Conservation (phyloP, 2,888 invertebrate genomes). For the Pegoplata infirma region DNA sequence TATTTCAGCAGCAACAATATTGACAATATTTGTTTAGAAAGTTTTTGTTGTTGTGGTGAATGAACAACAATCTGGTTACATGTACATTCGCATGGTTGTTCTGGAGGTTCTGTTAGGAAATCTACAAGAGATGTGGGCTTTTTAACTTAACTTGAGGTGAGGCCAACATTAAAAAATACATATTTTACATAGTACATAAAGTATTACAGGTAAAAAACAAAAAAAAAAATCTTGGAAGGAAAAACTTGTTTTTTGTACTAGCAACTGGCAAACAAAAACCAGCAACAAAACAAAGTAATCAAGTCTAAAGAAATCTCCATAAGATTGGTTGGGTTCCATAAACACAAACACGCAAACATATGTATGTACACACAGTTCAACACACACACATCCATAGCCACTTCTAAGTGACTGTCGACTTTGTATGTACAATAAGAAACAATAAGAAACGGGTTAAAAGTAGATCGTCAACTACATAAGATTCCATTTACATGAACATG, state of each 20-base stretch:
- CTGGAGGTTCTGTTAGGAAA: conserved; percentile 15
- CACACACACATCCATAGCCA: background rate
- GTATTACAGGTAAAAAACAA: background rate
- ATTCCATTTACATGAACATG: conserved; percentile 43
- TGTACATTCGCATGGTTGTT: conserved; percentile 17
- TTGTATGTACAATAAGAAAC: conserved; percentile 10
- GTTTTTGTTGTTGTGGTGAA: conserved; percentile 9
- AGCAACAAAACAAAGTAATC: background rate
- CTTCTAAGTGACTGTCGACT: conserved; percentile 3
- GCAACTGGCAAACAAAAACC: conserved; percentile 6
- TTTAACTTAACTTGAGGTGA: conserved; percentile 37
- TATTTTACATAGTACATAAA: background rate
- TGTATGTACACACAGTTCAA: background rate
- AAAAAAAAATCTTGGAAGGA: background rate
- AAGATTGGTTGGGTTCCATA: background rate
- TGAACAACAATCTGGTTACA: background rate
- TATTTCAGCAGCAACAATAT: conserved; percentile 16
- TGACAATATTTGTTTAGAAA: conserved; percentile 23
- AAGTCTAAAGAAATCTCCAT: conserved; percentile 16
- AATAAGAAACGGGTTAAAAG: conserved; percentile 50
- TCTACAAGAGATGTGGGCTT: conserved; percentile 32
- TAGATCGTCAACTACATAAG: conserved; percentile 45
- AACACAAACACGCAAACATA: background rate
- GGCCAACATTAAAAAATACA: background rate
- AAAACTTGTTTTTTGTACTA: conserved; percentile 23